Base-by-base conservation (phyloP, 2,888 invertebrate species). In the Limnephilus lunatus region DNA sequence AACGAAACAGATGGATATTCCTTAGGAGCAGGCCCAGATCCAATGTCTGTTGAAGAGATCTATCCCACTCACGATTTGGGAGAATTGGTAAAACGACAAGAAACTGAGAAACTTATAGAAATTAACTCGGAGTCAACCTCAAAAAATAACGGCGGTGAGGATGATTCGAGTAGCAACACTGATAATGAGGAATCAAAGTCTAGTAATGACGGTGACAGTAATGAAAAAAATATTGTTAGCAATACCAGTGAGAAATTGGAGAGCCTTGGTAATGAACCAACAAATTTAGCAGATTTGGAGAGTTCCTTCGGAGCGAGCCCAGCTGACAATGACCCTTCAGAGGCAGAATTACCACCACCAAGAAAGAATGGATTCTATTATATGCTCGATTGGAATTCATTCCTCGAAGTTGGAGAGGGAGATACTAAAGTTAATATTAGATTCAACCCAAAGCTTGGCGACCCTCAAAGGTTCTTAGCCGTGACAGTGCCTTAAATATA, bases 371-470 rank as follows among this genome's bases (percentile, higher is more conserved):
- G 98, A 0, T 97, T 98, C 94, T 98, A 98, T 94, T 98, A 98
- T 95, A 96, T 98, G 94, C 96, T 98, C 12, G 98, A 98, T 94
- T 98, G 98, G 98, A 98, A 98, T 94, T 97, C 97, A 91, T 98
- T 98, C 94, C 96, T 98, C 31, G 98, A 98, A 95, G 98, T 98
- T 5, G 98, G 98, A 19, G 98, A 98, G 35, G 97, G 97, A 81
- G 97, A 97, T 93, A 97, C 96, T 80, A 97, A 97, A 95, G 97
- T 98, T 0, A 98, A 98, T 94, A 97, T 98, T 94, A 97, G 98
- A 94, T 97, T 98, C 94, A 97, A 98, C 94, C 98, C 98, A 0
- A 98, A 98, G 95, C 96, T 97, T 83, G 98, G 98, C 0, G 98
- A 98, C 95, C 97, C 98, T 35, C 97, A 97, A 94, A 97, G 97